Evolutionary conservation across 1,140 invertebrate species (phyloP).

Genomic region (Trichonephila clavata): DNA sequence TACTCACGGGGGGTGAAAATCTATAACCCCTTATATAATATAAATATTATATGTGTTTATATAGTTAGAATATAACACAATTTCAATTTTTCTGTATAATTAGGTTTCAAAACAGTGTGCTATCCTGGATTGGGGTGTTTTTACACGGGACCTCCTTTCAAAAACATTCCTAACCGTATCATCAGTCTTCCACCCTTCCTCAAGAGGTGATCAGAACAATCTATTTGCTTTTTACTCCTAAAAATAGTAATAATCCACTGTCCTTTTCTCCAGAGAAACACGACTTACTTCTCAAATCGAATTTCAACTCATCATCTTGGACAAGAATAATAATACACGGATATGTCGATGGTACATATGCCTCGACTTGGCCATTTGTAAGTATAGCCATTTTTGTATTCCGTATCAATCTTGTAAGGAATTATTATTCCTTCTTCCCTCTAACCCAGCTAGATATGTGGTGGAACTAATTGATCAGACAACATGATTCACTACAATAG

Average conservation of each 20-base stretch:
- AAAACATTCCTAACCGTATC: neutral
- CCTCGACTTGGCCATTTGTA: neutral
- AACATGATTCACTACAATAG: too few relatives aligned
- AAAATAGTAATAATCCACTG: constrained; percentile 32
- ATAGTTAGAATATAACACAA: neutral
- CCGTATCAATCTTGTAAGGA: too few relatives aligned
- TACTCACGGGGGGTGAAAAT: too few relatives aligned
- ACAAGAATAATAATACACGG: constrained; percentile 43
- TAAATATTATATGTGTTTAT: too few relatives aligned
- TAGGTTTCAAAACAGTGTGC: constrained; percentile 30
- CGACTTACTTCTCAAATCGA: neutral
- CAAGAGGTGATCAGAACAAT: neutral
- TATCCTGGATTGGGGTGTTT: constrained; percentile 27
- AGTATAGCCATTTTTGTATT: neutral
- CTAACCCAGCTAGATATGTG: too few relatives aligned
- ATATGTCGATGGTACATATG: constrained; percentile 1
- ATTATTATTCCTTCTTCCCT: too few relatives aligned
- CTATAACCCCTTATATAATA: too few relatives aligned
- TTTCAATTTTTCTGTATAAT: neutral
- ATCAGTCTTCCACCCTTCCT: constrained; percentile 23
- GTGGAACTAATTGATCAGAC: too few relatives aligned
- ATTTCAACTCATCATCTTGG: constrained; percentile 20
- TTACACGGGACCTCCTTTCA: constrained; percentile 45
- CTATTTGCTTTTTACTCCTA: neutral
- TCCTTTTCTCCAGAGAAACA: neutral